Evolutionary conservation across 2,797 vertebrate species (phyloP).

Genomic region (Oophaga sylvatica): DNA sequence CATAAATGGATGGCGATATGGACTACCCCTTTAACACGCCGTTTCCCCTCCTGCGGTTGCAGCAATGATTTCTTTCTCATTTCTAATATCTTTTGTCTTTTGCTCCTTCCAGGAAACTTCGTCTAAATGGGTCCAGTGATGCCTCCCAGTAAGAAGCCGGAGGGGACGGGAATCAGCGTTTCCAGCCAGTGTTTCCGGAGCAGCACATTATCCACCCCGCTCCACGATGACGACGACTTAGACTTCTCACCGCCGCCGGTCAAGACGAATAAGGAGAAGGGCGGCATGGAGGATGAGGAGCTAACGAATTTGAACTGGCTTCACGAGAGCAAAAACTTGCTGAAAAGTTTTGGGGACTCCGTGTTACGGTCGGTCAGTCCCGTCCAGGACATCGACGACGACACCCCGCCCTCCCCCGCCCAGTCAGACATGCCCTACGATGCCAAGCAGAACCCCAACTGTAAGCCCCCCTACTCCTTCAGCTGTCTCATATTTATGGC

Average conservation of each 20-base stretch:
- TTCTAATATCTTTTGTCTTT: conserved; percentile 49
- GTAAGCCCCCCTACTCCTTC: conserved; percentile 96
- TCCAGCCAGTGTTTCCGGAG: conserved; percentile 87
- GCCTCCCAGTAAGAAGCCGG: conserved; percentile 98
- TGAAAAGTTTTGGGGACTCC: conserved; percentile 87
- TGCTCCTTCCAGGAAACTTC: conserved; percentile 77
- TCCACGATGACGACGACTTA: conserved; percentile 84
- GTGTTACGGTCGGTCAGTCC: conserved; percentile 88
- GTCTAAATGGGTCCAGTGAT: conserved; percentile 98
- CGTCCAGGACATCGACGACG: conserved; percentile 82
- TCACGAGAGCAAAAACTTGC: conserved; percentile 89
- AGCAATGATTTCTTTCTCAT: too few relatives aligned
- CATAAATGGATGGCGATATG: too few relatives aligned
- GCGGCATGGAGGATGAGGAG: conserved; percentile 86
- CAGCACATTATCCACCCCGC: conserved; percentile 78
- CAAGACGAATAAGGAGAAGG: conserved; percentile 78
- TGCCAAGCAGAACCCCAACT: conserved; percentile 89
- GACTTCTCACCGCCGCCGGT: conserved; percentile 81
- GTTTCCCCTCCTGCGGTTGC: too few relatives aligned
- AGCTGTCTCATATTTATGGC: conserved; percentile 99
- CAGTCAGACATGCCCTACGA: conserved; percentile 88
- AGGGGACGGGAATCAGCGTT: conserved; percentile 92
- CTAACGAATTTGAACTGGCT: conserved; percentile 91
- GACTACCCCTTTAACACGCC: too few relatives aligned
- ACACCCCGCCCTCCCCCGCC: conserved; percentile 85